Evolutionary conservation across 2,113 vertebrate genomes (phyloP), one percentile per base, ranked within the genome.

Genomic region (Pogona vitticeps): DNA sequence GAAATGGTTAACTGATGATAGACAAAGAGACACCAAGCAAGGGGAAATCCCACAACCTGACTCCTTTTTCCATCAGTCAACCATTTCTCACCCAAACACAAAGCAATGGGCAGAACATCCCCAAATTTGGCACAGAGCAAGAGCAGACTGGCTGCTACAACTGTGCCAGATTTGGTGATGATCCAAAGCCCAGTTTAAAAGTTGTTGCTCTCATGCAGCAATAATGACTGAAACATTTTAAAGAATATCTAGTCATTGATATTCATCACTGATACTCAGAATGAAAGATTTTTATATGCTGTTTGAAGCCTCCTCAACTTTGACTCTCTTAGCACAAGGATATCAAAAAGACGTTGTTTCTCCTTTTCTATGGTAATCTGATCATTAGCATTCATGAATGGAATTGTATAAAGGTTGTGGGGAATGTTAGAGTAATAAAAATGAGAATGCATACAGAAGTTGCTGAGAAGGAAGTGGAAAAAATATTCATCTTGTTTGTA

Each of bases 311-410:
- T 38, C 28, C 14, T 17, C 33, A 71, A 21, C 23, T 58, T 21
- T 77, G 63, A 40, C 63, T 71, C 75, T 63, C 31, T 70, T n/a
- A 63, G 31, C 15, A 61, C 38, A 56, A 18, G 31, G 17, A 70
- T 61, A 71, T 86, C 33, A 56, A 23, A 79, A 70, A 42, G 36
- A 17, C 33, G 21, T 21, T 15, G 31, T 46, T 12, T 20, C 17
- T 78, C 63, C 23, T 78, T 85, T 85, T 33, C 46, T 70, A 85
- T 38, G 2, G n/a, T 40, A 79, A 86, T 71, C 14, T 71, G 14
- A 71, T 59, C 65, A 59, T 70, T 86, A 79, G 84, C 46, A 79
- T 71, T 79, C 52, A 79, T 71, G 33, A 61, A 71, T 72, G 36
- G 28, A 72, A 72, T 86, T 59, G 13, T 20, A 33, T 59, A 84